Conservation (phyloP, 1,140 invertebrate species). For the Pachyrhynchus sulphureomaculatus region DNA sequence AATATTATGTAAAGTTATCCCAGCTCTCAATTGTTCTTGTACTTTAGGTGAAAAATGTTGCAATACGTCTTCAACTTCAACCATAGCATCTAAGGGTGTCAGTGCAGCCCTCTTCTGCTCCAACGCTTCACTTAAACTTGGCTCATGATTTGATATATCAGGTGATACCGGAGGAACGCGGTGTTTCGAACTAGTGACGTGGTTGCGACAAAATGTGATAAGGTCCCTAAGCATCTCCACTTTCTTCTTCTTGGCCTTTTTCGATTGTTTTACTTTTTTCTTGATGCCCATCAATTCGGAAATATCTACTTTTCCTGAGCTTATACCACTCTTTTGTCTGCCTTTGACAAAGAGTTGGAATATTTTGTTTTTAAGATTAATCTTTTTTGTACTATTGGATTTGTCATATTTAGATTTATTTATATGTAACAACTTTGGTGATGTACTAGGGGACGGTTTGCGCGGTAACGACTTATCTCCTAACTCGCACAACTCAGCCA, state of each 20-base stretch:
- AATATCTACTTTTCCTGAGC: neutral
- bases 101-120: slow-evolving; percentile 23
- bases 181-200: neutral
- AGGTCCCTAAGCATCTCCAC: slow-evolving; percentile 14
- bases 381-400: neutral
- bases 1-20: slow-evolving; percentile 32
- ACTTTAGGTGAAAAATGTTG: slow-evolving; percentile 27
- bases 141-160: neutral
- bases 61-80: slow-evolving; percentile 34
- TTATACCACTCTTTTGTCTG: neutral
- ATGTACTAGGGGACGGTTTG: neutral
- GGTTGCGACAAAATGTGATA: slow-evolving; percentile 4
- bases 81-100: slow-evolving; percentile 28
- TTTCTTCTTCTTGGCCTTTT: slow-evolving; percentile 7
- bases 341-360: slow-evolving; percentile 4
- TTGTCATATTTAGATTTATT: neutral
- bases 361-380: slow-evolving; percentile 11
- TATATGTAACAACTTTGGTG: neutral
- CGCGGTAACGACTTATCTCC: neutral
- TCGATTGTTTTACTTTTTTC: neutral
- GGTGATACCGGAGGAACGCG: slow-evolving; percentile 9
- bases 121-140: slow-evolving; percentile 10
- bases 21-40: slow-evolving; percentile 29
- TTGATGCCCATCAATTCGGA: neutral
- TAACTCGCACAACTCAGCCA: neutral